Evolutionary conservation across 2,888 invertebrate genomes (phyloP).

Genomic region (Rhingia rostrata): DNA sequence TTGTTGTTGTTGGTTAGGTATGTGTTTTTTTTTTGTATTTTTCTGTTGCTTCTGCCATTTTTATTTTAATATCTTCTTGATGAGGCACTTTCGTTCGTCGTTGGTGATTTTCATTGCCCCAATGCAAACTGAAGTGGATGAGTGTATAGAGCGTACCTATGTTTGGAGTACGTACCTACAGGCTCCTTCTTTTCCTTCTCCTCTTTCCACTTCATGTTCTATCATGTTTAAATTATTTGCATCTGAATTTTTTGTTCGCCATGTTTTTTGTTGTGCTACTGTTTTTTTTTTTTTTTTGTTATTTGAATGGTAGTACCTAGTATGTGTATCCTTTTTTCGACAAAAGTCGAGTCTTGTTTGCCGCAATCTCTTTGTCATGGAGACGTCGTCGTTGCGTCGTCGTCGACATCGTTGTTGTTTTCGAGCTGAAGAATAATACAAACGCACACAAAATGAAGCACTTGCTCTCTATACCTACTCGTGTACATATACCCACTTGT

Average conservation of each 20-base stretch:
- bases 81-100: slow-evolving; percentile 73
- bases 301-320: slow-evolving; percentile 22
- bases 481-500: slow-evolving; percentile 49
- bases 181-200: slow-evolving; percentile 12
- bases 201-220: slow-evolving; percentile 28
- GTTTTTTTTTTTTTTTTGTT: slow-evolving; percentile 14
- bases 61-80: slow-evolving; percentile 75
- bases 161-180: slow-evolving; percentile 3
- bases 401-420: too few species aligned
- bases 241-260: slow-evolving; percentile 69
- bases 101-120: slow-evolving; percentile 61
- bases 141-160: slow-evolving; percentile 31
- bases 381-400: slow-evolving; percentile 39
- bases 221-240: slow-evolving; percentile 73
- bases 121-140: slow-evolving; percentile 40
- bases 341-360: slow-evolving; percentile 69
- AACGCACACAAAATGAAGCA: slow-evolving; percentile 26
- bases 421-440: slow-evolving; percentile 27
- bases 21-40: slow-evolving; percentile 17
- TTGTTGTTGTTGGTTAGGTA: slow-evolving; percentile 47
- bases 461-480: slow-evolving; percentile 13
- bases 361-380: slow-evolving; percentile 72
- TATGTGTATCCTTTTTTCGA: slow-evolving; percentile 64
- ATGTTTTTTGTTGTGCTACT: slow-evolving; percentile 49
- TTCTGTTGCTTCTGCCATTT: slow-evolving; percentile 63